These are phyloP conservation scores for Cololabis saira DNA, from an alignment of 2,113 vertebrate species.

Conservation along the genomic window DNA sequence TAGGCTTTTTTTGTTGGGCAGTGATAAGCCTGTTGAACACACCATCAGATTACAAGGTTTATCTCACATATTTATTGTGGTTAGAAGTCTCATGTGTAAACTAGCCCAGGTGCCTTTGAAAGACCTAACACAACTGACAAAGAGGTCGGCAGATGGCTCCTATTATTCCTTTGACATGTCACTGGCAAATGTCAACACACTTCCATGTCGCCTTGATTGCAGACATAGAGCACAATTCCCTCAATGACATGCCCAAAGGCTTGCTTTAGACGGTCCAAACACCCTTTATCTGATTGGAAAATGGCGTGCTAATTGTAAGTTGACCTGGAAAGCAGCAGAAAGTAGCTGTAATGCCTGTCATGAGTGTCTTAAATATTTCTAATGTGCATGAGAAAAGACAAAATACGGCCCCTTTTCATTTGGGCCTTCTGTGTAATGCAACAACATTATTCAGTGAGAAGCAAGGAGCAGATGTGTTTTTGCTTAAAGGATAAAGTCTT, in stretches of 20 bases:
- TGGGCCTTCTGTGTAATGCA: conserved; percentile 37
- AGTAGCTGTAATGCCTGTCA: conserved; percentile 36
- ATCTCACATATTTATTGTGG: conserved; percentile 39
- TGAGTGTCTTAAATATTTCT: conserved; percentile 56
- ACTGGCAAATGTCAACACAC: conserved; percentile 67
- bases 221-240: conserved; percentile 33
- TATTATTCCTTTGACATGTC: conserved; percentile 66
- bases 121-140: conserved; percentile 59
- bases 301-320: conserved; percentile 65
- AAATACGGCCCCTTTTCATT: conserved; percentile 35
- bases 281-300: conserved; percentile 63
- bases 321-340: conserved; percentile 41
- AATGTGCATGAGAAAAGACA: conserved; percentile 56
- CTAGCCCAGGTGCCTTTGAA: conserved; percentile 65
- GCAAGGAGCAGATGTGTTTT: conserved; percentile 53
- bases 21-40: conserved; percentile 28
- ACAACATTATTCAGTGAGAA: conserved; percentile 27
- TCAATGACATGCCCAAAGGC: conserved; percentile 61
- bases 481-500: conserved; percentile 43
- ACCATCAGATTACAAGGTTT: conserved; percentile 18
- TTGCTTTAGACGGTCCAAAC: conserved; percentile 54
- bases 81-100: conserved; percentile 56
- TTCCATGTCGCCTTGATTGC: conserved; percentile 74
- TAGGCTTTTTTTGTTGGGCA: conserved; percentile 12
- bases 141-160: conserved; percentile 71